Conservation (phyloP, 2,797 vertebrate genomes). For the Tolypeutes matacus region DNA sequence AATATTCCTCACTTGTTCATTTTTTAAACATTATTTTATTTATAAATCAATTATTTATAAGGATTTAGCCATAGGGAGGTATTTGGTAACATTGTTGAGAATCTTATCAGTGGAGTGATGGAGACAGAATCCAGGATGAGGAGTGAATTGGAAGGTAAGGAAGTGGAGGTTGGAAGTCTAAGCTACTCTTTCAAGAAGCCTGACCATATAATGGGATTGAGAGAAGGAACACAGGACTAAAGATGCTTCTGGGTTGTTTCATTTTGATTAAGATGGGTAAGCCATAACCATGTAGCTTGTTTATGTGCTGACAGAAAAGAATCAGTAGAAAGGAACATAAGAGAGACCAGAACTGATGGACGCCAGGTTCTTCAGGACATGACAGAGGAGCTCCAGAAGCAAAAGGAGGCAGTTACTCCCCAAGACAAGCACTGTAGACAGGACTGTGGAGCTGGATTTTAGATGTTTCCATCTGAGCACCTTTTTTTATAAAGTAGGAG, state of each 20-base stretch:
- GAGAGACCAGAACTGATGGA: background rate
- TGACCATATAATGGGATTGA: background rate
- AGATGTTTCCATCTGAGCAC: too few relatives aligned
- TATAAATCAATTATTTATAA: slow-evolving; percentile 16
- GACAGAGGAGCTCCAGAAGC: background rate
- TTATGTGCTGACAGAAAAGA: background rate
- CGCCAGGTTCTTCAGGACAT: background rate
- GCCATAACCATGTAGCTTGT: background rate
- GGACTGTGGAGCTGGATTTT: too few relatives aligned
- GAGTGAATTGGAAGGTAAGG: background rate
- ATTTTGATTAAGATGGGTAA: background rate
- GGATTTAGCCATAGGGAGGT: background rate
- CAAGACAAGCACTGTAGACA: too few relatives aligned
- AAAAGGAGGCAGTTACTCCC: too few relatives aligned
- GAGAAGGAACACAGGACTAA: background rate
- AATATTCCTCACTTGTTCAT: background rate
- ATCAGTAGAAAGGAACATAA: background rate
- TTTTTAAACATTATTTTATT: slow-evolving; percentile 3
- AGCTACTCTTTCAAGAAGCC: background rate
- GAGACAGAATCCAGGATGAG: too few relatives aligned
- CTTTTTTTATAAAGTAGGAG: background rate
- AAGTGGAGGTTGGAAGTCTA: background rate
- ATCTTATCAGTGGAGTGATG: background rate
- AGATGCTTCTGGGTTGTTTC: background rate
- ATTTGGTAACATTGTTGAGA: background rate